Evolutionary conservation across 2,888 invertebrate species (phyloP), one percentile per base, ranked within the genome.

Genomic region (Drosophila falleni): DNA sequence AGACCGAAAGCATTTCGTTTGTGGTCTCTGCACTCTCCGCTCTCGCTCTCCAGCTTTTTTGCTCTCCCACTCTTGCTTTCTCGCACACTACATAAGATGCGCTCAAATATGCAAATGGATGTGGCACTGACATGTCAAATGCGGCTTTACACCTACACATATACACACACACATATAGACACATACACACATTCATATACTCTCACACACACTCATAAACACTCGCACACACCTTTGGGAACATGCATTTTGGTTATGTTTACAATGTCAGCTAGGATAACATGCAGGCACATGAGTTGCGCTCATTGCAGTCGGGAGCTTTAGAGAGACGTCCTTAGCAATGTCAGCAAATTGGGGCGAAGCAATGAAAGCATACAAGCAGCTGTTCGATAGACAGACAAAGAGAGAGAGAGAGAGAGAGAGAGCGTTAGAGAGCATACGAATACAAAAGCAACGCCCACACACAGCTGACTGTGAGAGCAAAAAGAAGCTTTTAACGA

Each of bases 171-270:
- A 49, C 23, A 50, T 54, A 49, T 47, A 33, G 51, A 60, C 61
- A 50, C 82, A 64, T 60, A 72, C 80, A 82, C 80, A 76, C 71
- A 46, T 58, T 37, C 26, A 44, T 59, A 64, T 58, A 37, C 44
- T 31, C 26, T 4, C 49, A 56, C 41, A 39, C 46, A 49, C 23
- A 50, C 54, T 46, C 50, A 29, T 80, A 64, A 60, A 72, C 83
- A 82, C 80, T 75, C 69, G 31, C 26, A 64, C 62, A 72, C 83
- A 82, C 80, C 71, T 81, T 66, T 59, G 78, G 78, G 62, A 78
- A 86, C 84, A 84, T 84, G 84, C 84, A 87, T 85, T 87, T 87
- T 78, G 84, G 84, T 82, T 86, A 85, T 84, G 84, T 87, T 84
- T 87, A 84, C 84, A 87, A 84, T 84, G 88, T 82, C 84, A 84